These are phyloP conservation scores for Chelidonichthys spinosus DNA, from an alignment of 2,797 vertebrate species.

Conservation along the genomic window DNA sequence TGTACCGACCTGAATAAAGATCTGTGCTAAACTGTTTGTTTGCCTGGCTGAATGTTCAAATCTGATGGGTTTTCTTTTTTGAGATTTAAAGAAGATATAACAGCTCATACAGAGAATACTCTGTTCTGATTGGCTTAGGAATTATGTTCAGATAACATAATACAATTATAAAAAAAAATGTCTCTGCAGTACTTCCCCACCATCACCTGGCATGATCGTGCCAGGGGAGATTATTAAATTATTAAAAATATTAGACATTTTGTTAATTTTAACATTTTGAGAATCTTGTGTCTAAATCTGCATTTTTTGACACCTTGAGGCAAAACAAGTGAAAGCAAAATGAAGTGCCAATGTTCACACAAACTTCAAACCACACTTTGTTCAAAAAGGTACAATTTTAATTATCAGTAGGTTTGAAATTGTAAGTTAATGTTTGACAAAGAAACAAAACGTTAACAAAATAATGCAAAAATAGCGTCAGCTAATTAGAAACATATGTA, in stretches of 20 bases:
- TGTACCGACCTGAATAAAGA: constrained; percentile 45
- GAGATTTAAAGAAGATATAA: background rate
- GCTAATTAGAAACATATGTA: constrained; percentile 46
- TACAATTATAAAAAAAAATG: too few relatives aligned
- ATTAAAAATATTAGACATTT: too few relatives aligned
- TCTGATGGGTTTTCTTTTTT: background rate
- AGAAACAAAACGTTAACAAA: background rate
- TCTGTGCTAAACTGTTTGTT: constrained; percentile 18
- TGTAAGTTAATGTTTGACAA: background rate
- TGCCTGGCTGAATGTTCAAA: background rate
- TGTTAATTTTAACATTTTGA: too few relatives aligned
- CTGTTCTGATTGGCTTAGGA: background rate
- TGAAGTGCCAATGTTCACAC: background rate
- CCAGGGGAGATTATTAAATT: too few relatives aligned
- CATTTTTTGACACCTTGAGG: background rate
- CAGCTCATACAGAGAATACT: background rate
- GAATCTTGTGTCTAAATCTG: too few relatives aligned
- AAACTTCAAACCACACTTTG: constrained; percentile 3
- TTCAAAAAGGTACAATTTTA: constrained; percentile 60
- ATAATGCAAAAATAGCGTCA: constrained; percentile 38
- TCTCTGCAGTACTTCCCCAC: too few relatives aligned
- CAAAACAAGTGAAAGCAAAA: background rate
- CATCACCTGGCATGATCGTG: too few relatives aligned
- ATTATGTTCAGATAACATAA: background rate
- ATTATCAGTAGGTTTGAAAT: constrained; percentile 15